Evolutionary conservation across 1,140 invertebrate genomes (phyloP), one percentile per base, ranked within the genome.

Genomic region (Aphaenogaster rudis): DNA sequence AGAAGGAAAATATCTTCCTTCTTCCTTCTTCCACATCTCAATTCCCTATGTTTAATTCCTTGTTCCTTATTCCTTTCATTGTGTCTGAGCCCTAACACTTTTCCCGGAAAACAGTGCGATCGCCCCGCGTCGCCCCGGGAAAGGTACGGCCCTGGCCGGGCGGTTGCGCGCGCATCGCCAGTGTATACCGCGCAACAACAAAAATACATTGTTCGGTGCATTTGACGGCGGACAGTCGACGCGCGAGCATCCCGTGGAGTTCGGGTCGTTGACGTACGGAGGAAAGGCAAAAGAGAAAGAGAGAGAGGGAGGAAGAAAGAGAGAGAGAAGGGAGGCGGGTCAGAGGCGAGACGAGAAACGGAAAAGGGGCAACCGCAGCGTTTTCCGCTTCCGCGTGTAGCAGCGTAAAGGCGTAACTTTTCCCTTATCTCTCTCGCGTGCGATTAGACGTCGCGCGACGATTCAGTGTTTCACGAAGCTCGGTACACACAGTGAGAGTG

Each of bases 101-200:
- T 0, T 67, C 9, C 9, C 1, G 5, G 17, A n/a, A 17, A 42
- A 13, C 21, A 13, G 0, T 13, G 13, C 2, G 2, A 17, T 39
- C 9, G 5, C 15, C 1, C 15, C 17, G 8, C 11, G 52, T 11
- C 42, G 7, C 2, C 21, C 5, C 28, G 0, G 8, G 7, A 3
- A 8, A 1, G 2, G n/a, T 28, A 86, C 89, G 87, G 48, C 33
- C 76, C 66, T 91, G 87, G 9, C 1, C 61, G 42, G 52, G 9
- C 54, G 61, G 61, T 4, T 92, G 92, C 92, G 92, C 90, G 87
- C 92, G 92, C 92, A 91, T 67, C 57, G 33, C 63, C 42, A 54
- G 45, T 81, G 80, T 88, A 71, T 80, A 78, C 67, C 80, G 66
- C 69, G 69, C 86, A 84, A 81, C 78, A 88, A 93, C 89, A 91